phyloP scores from a whole-genome alignment of 1,140 invertebrate species.

The Lepidostoma basale region DNA sequence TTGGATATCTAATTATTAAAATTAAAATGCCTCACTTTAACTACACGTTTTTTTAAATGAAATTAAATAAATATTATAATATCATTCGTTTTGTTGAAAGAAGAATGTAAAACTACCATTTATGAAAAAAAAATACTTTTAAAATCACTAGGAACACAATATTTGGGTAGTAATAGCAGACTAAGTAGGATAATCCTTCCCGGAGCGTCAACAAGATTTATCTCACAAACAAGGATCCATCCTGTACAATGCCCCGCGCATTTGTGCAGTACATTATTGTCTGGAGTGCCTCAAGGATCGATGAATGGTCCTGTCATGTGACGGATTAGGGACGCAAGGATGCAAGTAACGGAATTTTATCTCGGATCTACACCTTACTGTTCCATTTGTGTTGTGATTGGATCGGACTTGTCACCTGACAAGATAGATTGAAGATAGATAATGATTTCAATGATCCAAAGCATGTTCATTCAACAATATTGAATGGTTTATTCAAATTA shows the following conservation, averaged over 20 bases:
- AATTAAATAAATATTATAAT: no score
- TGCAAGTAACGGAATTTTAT: no score
- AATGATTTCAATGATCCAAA: not conserved
- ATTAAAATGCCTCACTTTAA: no score
- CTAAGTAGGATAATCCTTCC: conserved; percentile 3
- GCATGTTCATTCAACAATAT: conserved; percentile 8
- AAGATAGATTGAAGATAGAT: not conserved
- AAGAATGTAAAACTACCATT: no score
- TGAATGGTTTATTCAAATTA: no score
- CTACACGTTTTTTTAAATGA: no score
- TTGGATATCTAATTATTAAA: no score
- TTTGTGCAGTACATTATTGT: not conserved
- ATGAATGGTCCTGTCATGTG: conserved; percentile 19
- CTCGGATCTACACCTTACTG: no score
- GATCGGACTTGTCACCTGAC: conserved; percentile 15
- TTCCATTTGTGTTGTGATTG: conserved; percentile 15
- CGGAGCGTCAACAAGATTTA: conserved; percentile 21
- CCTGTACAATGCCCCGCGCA: not conserved
- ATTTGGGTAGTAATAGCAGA: no score
- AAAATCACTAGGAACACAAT: no score
- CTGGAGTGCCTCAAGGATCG: conserved; percentile 5
- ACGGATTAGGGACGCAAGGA: not conserved
- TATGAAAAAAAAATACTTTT: no score
- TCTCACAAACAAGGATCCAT: conserved; percentile 5
- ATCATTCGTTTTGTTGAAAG: no score